These are phyloP conservation scores for Pantala flavescens DNA, from an alignment of 1,140 invertebrate species.

Conservation along the genomic window DNA sequence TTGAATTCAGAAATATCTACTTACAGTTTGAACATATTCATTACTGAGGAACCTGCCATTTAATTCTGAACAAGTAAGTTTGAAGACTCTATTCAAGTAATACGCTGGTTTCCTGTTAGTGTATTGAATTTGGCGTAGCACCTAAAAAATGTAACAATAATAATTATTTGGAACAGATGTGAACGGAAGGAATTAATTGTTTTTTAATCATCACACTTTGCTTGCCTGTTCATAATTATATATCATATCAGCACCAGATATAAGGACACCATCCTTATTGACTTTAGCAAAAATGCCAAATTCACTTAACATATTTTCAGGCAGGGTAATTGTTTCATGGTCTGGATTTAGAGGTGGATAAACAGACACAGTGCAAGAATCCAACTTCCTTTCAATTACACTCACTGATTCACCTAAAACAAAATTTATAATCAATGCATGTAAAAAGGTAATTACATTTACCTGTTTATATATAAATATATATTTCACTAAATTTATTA, in stretches of 20 bases:
- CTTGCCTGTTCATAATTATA: constrained; percentile 69
- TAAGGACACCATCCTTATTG: constrained; percentile 69
- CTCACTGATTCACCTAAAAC: constrained; percentile 29
- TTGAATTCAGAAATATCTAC: constrained; percentile 28
- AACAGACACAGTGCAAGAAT: constrained; percentile 82
- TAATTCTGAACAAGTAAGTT: constrained; percentile 84
- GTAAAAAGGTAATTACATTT: too few relatives aligned
- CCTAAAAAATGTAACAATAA: constrained; percentile 34
- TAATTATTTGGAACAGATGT: neutral
- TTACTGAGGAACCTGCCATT: constrained; percentile 88
- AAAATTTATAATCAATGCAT: neutral
- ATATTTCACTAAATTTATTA: too few relatives aligned
- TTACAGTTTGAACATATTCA: constrained; percentile 84
- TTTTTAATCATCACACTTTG: neutral
- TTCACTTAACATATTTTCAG: constrained; percentile 58
- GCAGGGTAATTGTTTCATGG: constrained; percentile 74
- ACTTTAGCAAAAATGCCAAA: constrained; percentile 65
- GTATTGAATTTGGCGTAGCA: constrained; percentile 81
- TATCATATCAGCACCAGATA: constrained; percentile 73
- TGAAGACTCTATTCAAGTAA: constrained; percentile 88
- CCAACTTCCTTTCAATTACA: constrained; percentile 47
- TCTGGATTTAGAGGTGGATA: constrained; percentile 90
- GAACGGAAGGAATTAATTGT: neutral
- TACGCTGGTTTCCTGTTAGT: constrained; percentile 88
- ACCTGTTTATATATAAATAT: too few relatives aligned